A percentile compares a stretch with the other conserved stretches of the same genome.
Conservation (phyloP, 2,113 vertebrate genomes). For the Castor canadensis region DNA sequence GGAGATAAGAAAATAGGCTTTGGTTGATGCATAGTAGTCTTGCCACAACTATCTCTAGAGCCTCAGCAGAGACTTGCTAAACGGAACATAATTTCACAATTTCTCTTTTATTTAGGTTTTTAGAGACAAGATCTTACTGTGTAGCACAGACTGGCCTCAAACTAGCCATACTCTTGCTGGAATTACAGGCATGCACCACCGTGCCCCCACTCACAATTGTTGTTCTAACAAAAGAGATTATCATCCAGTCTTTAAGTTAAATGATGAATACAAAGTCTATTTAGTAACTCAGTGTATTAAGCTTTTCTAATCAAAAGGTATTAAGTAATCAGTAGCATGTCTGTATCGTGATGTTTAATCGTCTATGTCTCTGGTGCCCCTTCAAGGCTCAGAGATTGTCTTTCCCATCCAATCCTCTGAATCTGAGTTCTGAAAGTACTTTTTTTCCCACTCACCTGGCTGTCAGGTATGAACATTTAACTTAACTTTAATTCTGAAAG, state of each 20-base stretch:
- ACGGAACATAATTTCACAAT: neutral
- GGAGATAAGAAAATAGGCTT: neutral
- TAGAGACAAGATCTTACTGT: neutral
- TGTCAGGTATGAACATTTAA: slow-evolving; percentile 22
- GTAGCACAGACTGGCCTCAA: neutral
- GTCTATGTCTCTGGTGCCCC: neutral
- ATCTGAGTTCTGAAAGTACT: neutral
- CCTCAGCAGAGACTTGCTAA: neutral
- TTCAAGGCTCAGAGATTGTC: neutral
- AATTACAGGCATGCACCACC: neutral
- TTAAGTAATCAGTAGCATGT: neutral
- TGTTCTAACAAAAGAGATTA: neutral
- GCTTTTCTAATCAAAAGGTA: neutral
- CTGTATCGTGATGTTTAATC: neutral
- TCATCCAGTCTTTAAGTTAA: neutral
- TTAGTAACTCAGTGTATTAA: neutral
- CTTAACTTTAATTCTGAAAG: slow-evolving; percentile 40
- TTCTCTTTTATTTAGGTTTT: neutral
- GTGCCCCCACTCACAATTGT: neutral
- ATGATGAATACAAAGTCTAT: neutral
- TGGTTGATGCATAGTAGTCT: neutral
- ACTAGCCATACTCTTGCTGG: neutral
- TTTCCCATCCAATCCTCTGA: neutral
- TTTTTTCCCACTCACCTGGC: neutral
- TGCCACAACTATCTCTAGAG: neutral